Evolutionary conservation across 2,797 vertebrate species (phyloP), one percentile per base, ranked within the genome.

Genomic region (Perodicticus potto): DNA sequence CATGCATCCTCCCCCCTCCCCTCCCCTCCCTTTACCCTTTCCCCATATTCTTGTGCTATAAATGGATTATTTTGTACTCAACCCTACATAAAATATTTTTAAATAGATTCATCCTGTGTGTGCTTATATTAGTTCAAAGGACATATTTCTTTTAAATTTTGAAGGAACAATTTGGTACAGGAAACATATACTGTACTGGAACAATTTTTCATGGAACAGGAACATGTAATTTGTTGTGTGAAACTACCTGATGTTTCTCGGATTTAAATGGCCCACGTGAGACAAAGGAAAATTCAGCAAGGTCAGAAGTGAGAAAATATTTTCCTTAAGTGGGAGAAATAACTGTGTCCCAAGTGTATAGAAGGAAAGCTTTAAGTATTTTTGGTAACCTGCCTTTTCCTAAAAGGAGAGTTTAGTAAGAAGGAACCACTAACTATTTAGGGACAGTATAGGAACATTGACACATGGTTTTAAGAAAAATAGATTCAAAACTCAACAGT

Each of bases 91-190:
- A 89, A 93, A 84, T 91, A 77, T 61, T 91, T 96, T 69, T 32
- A 91, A 91, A 83, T 81, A 59, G 32, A 81, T 81, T 81, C 40
- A 91, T 81, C 27, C 37, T 40, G 9, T 53, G 45, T 82, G 32
- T 91, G 34, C 37, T 93, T 88, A 11, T 77, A 5, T 92, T 73
- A 27, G 29, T 85, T 84, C 73, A 90, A 87, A 86, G 49, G 40
- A 93, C 55, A 59, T 72, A 13, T 34, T 93, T 10, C 25, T 94
- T 96, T 95, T 59, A 95, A 94, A 82, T 53, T 86, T 77, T 61
- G 76, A 32, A 72, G 55, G 63, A 86, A 74, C 2, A 59, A 19
- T 86, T 90, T 95, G 34, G 12, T 77, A 45, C 32, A 82, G 72
- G 59, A 86, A 22, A 83, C 29, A 17, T 73, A 94, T 84, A 69